Conservation (phyloP, 1,140 invertebrate species). For the Fopius arisanus region DNA sequence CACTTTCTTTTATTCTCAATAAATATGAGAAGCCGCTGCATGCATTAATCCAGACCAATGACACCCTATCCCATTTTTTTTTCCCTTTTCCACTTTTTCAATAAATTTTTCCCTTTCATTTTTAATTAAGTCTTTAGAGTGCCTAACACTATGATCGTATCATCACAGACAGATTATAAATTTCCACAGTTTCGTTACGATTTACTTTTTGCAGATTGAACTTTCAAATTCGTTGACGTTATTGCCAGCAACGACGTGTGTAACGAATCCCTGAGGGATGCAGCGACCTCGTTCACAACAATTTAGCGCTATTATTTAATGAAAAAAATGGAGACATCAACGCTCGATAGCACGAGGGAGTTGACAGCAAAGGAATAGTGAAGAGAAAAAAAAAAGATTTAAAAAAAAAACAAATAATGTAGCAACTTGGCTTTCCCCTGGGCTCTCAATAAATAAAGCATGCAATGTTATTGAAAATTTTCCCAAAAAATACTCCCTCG, state of each 20-base stretch:
- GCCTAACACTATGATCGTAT: neutral
- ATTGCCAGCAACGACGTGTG: slow-evolving; percentile 14
- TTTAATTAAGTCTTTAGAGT: neutral
- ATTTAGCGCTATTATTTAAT: neutral
- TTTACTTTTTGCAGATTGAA: neutral
- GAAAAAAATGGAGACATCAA: neutral
- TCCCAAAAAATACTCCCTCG: neutral
- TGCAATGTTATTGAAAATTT: neutral
- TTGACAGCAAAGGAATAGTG: neutral
- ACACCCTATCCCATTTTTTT: neutral
- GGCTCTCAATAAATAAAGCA: neutral
- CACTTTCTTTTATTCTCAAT: slow-evolving; percentile 42
- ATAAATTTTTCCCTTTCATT: neutral
- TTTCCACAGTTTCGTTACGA: too few species aligned
- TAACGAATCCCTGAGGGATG: neutral
- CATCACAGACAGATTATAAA: slow-evolving; percentile 4
- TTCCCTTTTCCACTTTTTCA: neutral
- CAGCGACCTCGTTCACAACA: neutral
- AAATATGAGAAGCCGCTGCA: slow-evolving; percentile 51
- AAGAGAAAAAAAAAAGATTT: neutral
- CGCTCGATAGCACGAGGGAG: neutral
- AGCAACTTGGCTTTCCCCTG: neutral
- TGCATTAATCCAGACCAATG: neutral
- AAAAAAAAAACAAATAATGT: neutral
- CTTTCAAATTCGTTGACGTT: neutral